A percentile compares a stretch with the other conserved stretches of the same genome.
Evolutionary conservation across 2,888 invertebrate species (phyloP).

Genomic region (Rhagonycha lutea): DNA sequence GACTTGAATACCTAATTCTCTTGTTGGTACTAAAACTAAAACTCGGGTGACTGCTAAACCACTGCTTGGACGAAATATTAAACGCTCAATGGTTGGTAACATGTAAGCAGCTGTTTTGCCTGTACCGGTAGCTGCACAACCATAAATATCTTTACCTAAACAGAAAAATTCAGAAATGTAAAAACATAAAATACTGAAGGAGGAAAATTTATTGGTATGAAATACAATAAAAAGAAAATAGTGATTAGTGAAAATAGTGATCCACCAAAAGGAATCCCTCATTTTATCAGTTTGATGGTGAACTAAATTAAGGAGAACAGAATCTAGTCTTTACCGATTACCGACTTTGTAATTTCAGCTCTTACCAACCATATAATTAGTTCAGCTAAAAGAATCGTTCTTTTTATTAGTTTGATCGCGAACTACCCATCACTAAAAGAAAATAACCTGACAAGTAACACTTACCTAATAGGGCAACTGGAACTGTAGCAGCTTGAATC

Average conservation of each 20-base stretch:
- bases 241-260: too few species aligned
- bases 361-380: too few species aligned
- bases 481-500: conserved; percentile 94
- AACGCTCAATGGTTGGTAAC: conserved; percentile 92
- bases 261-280: too few species aligned
- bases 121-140: conserved; percentile 97
- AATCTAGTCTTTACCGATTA: too few species aligned
- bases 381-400: too few species aligned
- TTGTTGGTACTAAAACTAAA: conserved; percentile 91
- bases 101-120: conserved; percentile 99
- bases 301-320: too few species aligned
- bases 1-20: conserved; percentile 97
- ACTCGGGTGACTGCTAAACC: conserved; percentile 77
- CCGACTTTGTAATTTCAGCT: too few species aligned
- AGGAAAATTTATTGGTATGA: conserved; percentile 36
- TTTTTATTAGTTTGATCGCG: too few species aligned
- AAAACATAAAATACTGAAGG: neutral
- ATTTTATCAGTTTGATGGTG: too few species aligned
- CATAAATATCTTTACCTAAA: conserved; percentile 91
- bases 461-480: conserved; percentile 80
- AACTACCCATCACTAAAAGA: neutral
- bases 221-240: neutral
- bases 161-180: neutral
- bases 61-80: conserved; percentile 82
- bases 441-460: neutral